These are phyloP conservation scores for Rhea pennata DNA, from an alignment of 2,113 vertebrate genomes.

Conservation along the genomic window DNA sequence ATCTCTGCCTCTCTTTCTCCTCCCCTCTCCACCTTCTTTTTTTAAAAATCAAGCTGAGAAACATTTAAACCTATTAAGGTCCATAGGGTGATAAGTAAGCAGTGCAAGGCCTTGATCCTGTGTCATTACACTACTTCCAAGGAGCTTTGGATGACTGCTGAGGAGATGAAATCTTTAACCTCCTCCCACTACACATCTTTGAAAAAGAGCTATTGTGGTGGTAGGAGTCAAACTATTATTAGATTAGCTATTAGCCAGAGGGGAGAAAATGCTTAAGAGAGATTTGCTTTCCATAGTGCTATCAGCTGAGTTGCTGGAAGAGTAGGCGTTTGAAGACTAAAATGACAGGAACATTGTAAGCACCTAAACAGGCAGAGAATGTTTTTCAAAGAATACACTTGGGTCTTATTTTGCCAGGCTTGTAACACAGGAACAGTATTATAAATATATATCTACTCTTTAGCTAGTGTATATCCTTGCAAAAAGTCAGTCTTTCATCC, in stretches of 20 bases:
- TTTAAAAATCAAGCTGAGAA: neutral
- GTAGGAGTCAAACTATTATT: slow-evolving; percentile 63
- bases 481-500: neutral
- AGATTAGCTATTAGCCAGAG: slow-evolving; percentile 58
- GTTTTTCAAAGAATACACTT: neutral
- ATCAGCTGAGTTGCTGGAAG: slow-evolving; percentile 45
- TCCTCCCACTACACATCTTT: neutral
- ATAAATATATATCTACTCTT: neutral
- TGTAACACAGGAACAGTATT: neutral
- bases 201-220: slow-evolving; percentile 9
- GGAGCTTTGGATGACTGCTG: neutral
- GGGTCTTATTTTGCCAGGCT: neutral
- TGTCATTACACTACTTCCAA: neutral
- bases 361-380: neutral
- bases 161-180: neutral
- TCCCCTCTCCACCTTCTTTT: neutral
- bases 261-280: slow-evolving; percentile 55
- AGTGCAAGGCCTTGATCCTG: neutral
- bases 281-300: slow-evolving; percentile 45
- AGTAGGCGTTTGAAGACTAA: slow-evolving; percentile 60
- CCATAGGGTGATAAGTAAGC: neutral
- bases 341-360: slow-evolving; percentile 59
- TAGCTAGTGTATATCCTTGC: neutral
- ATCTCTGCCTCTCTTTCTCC: too few species aligned
- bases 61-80: neutral